A percentile compares a stretch with the other conserved stretches of the same genome.
Conservation (phyloP, 2,888 invertebrate species). For the Dryococelus australis region DNA sequence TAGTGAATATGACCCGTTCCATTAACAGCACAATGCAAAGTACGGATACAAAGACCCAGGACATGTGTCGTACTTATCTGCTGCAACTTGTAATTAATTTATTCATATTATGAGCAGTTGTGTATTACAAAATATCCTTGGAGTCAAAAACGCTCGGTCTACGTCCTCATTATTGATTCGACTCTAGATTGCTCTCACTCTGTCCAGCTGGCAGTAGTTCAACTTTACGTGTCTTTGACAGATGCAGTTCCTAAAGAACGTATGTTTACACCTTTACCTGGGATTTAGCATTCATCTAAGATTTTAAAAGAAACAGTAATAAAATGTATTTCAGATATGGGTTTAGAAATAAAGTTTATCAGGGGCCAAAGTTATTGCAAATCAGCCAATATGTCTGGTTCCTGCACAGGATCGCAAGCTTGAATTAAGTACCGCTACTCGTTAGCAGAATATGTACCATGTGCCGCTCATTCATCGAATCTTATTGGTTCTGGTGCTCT, state of each 20-base stretch:
- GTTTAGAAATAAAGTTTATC: neutral
- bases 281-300: no score
- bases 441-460: neutral
- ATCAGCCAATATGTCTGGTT: conserved; percentile 8
- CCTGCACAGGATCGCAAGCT: neutral
- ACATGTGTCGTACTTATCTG: neutral
- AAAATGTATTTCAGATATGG: neutral
- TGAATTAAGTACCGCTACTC: neutral
- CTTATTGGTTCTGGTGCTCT: neutral
- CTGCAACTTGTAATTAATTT: neutral
- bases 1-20: neutral
- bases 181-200: neutral
- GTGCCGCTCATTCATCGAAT: neutral
- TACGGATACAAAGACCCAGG: neutral
- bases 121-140: neutral
- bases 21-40: neutral
- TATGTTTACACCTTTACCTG: neutral
- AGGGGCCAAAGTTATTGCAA: conserved; percentile 5
- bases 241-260: conserved; percentile 3
- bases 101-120: neutral
- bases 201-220: neutral
- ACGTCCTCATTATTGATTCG: neutral
- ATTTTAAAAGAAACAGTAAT: neutral
- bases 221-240: neutral
- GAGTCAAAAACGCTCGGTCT: neutral